Base-by-base conservation (phyloP, 2,797 vertebrate species). In the Poeciliopsis gracilis region DNA sequence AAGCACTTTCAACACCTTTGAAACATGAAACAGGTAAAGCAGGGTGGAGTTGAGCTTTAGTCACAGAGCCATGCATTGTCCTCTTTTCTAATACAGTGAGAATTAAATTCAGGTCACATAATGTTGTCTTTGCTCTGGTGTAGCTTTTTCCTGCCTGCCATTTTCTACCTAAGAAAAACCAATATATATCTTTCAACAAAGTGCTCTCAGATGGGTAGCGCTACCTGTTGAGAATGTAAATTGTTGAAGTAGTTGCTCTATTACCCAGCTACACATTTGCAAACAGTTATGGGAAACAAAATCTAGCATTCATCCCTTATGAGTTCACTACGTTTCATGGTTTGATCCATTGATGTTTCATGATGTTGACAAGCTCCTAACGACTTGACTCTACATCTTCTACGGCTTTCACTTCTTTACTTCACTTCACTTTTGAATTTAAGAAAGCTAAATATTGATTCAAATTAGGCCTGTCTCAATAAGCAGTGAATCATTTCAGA, bases 81-180 rank as follows among this genome's bases (percentile, higher is more conserved):
- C 70, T 59, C 74, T 82, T 80, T 88, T 47, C 82, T 82, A 84
- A 85, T 25, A 73, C n/a, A 1, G 4, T 15, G 71, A 63, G 4
- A 83, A 80, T 83, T 80, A 85, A 76, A 92, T 89, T 88, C 84
- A 84, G 66, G 66, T 79, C 82, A 88, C 80, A 80, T 75, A 84
- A 80, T 41, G 18, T 38, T 84, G 23, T 80, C 81, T 89, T 82
- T 87, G 78, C 84, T 87, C 88, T 83, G 0, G 4, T 11, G 71
- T 63, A 67, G 45, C 30, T 25, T 2, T 70, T 75, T 73, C 51
- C 72, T 80, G 55, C 81, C 81, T 71, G 63, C 13, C 30, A 78
- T 79, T 79, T 85, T 86, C 77, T 61, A 76, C 81, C 55, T 55
- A 63, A 82, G 46, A 81, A 76, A 86, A 86, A 33, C 1, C 38